Evolutionary conservation across 2,113 vertebrate species (phyloP).

Genomic region (Nansenia antarctica): DNA sequence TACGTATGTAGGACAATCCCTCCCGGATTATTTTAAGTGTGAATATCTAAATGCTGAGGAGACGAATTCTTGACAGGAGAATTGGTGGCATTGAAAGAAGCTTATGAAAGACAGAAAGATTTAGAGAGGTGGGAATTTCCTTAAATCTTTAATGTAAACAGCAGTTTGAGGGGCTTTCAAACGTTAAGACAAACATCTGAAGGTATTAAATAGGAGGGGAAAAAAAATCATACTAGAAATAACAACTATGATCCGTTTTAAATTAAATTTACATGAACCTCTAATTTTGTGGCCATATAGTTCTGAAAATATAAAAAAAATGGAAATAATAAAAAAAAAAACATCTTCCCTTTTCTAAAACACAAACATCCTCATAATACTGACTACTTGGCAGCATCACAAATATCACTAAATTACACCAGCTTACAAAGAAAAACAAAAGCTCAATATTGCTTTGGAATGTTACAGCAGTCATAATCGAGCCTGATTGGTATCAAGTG

Average conservation of each 20-base stretch:
- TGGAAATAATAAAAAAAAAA: constrained; percentile 25
- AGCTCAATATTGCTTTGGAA: constrained; percentile 79
- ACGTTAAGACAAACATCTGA: constrained; percentile 63
- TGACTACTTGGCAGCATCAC: constrained; percentile 68
- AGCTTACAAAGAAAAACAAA: constrained; percentile 64
- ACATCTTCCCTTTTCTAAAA: constrained; percentile 59
- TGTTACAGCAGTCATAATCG: constrained; percentile 73
- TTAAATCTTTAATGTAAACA: constrained; percentile 81
- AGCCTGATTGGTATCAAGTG: constrained; percentile 45
- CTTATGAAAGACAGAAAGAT: not conserved
- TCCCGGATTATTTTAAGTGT: not conserved
- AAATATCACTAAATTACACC: constrained; percentile 64
- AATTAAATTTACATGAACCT: constrained; percentile 62
- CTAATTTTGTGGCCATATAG: constrained; percentile 62
- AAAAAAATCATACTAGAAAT: constrained; percentile 67
- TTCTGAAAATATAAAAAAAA: constrained; percentile 32
- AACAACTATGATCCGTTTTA: constrained; percentile 64
- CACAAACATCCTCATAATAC: constrained; percentile 55
- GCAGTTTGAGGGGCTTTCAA: constrained; percentile 73
- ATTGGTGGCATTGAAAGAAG: not conserved
- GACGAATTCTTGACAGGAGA: not conserved
- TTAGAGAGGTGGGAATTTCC: constrained; percentile 23
- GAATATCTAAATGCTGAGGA: not conserved
- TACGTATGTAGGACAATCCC: not conserved
- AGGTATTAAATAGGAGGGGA: constrained; percentile 70